Percentiles rank a stretch among this genome's conserved stretches.
These are phyloP conservation scores for Minunthozetes semirufus DNA, from an alignment of 2,888 invertebrate genomes.

Conservation along the genomic window DNA sequence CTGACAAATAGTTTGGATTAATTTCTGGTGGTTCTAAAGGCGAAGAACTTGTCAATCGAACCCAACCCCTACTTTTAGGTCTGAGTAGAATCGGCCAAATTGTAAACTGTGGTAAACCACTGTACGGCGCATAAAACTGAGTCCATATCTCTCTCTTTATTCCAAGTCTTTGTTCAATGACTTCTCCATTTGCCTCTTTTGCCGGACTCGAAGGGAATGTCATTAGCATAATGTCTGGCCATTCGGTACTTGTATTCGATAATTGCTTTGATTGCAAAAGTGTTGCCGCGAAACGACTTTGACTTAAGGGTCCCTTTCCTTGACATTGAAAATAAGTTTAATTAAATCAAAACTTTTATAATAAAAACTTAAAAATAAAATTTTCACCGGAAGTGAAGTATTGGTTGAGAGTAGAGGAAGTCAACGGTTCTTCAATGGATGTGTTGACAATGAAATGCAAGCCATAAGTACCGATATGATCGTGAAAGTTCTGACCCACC, in stretches of 20 bases:
- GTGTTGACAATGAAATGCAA: not conserved
- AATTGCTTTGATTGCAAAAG: not conserved
- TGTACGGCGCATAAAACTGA: conserved; percentile 19
- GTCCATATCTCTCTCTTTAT: not conserved
- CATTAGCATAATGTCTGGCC: not conserved
- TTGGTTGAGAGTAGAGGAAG: conserved; percentile 3
- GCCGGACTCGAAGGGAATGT: not conserved
- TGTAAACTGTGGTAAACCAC: conserved; percentile 15
- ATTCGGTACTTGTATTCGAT: not conserved
- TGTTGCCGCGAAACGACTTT: not conserved
- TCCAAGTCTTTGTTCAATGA: not conserved
- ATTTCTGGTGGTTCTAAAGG: conserved; percentile 16
- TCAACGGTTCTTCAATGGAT: not conserved
- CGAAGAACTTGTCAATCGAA: not conserved
- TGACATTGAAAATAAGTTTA: not conserved
- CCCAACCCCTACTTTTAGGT: not conserved
- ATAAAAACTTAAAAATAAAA: not conserved
- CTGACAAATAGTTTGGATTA: conserved; percentile 24
- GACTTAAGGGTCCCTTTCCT: not conserved
- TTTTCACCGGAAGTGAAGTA: conserved; percentile 26
- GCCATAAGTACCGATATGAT: conserved; percentile 12
- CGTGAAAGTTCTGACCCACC: conserved; percentile 33
- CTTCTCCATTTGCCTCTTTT: not conserved
- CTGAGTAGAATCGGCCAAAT: conserved; percentile 15
- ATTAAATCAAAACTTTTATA: too few species aligned